These are phyloP conservation scores for Tarsius wallacei DNA, from an alignment of 2,797 vertebrate genomes.

Conservation along the genomic window DNA sequence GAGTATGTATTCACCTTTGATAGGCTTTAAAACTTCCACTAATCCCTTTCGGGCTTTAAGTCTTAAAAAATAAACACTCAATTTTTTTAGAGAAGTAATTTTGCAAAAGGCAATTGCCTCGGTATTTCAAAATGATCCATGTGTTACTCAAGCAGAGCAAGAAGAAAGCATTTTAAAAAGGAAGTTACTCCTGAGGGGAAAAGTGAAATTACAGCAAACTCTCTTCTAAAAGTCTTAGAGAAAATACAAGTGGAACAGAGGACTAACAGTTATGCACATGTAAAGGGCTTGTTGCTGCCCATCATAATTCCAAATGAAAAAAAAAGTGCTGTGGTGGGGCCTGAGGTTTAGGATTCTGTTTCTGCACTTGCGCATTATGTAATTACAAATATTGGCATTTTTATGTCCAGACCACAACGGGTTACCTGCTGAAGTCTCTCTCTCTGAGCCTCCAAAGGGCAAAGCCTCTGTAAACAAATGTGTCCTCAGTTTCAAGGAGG, in stretches of 20 bases:
- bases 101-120: slow-evolving; percentile 52
- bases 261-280: background rate
- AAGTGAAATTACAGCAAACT: background rate
- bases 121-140: background rate
- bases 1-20: slow-evolving; percentile 50
- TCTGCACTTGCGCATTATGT: background rate
- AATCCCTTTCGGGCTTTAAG: slow-evolving; percentile 38
- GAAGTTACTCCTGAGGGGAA: background rate
- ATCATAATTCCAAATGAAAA: background rate
- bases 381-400: background rate
- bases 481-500: background rate
- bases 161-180: slow-evolving; percentile 4
- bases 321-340: background rate
- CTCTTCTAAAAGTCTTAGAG: background rate
- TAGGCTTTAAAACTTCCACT: slow-evolving; percentile 53
- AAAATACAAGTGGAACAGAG: slow-evolving; percentile 27
- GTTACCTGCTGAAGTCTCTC: background rate
- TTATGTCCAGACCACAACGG: background rate
- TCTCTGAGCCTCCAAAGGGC: background rate
- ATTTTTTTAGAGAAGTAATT: slow-evolving; percentile 46
- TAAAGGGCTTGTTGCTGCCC: background rate
- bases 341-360: background rate
- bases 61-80: background rate
- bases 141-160: background rate
- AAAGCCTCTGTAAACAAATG: background rate